These are phyloP conservation scores for Asarcornis scutulata DNA, from an alignment of 2,113 vertebrate genomes.

Conservation along the genomic window DNA sequence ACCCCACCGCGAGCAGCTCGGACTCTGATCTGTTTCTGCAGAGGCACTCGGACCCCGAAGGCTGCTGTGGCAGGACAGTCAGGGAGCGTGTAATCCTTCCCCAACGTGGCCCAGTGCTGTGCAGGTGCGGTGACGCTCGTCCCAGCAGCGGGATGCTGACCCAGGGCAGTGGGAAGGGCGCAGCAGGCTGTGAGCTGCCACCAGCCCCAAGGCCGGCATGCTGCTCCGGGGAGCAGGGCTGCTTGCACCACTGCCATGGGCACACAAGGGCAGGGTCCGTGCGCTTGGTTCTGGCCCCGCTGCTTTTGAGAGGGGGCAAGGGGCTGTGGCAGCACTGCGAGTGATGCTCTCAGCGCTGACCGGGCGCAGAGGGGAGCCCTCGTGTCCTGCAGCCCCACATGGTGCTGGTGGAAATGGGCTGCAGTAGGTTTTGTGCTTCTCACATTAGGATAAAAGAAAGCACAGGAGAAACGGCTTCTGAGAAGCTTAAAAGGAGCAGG, in stretches of 20 bases:
- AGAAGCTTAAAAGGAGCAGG: constrained; percentile 56
- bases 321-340: rapidly evolving
- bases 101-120: not conserved
- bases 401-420: rapidly evolving
- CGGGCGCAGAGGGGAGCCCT: rapidly evolving
- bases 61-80: not conserved
- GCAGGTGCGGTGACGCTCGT: not conserved
- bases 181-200: no score
- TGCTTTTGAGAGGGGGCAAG: not conserved
- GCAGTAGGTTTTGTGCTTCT: not conserved
- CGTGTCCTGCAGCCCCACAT: not conserved
- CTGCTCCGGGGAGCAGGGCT: not conserved
- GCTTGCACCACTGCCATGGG: not conserved
- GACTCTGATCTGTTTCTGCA: not conserved
- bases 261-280: not conserved
- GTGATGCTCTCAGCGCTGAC: not conserved
- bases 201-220: not conserved
- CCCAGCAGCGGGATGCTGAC: no score
- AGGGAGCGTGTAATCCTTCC: not conserved
- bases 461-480: constrained; percentile 15
- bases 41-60: not conserved
- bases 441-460: not conserved
- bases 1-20: not conserved
- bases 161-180: no score
- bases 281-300: not conserved